Evolutionary conservation across 2,888 invertebrate species (phyloP), one percentile per base, ranked within the genome.

Genomic region (Elysia crispata): DNA sequence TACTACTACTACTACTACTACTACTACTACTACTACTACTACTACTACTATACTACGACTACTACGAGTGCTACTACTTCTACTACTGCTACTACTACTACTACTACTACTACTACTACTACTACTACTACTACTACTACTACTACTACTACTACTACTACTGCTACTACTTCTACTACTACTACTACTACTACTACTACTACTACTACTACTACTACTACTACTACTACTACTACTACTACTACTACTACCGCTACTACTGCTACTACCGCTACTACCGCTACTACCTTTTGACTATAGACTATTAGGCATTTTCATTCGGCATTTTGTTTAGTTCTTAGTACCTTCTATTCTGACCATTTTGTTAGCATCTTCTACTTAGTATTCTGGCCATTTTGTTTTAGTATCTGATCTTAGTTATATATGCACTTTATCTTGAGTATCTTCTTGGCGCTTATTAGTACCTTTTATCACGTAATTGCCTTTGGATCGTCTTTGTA

Each of bases 1-100:
- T 54, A 54, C 54, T 54, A 54, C 54, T 54, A 54, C 54, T 54
- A 54, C 54, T 54, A 54, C 54, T 54, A 54, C 54, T 54, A 54
- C 54, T 54, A 54, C 54, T 54, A 54, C 54, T 54, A 54, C 54
- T 54, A 54, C 54, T 54, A 54, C 54, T 54, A 54, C n/a, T n/a
- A n/a, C n/a, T n/a, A n/a, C n/a, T n/a, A n/a, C n/a, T n/a, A n/a
- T n/a, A n/a, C n/a, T n/a, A n/a, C n/a, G n/a, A n/a, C n/a, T n/a
- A n/a, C n/a, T n/a, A n/a, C n/a, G n/a, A n/a, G n/a, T n/a, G n/a
- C 54, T 54, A 54, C 54, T 54, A 54, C 54, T 54, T 15, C 54
- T 54, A 54, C 54, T 54, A 54, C 54, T 54, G 18, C 54, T 54
- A 54, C 54, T 54, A 54, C 54, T 54, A 54, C 54, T 54, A 54